A percentile compares a stretch with the other conserved stretches of the same genome.
Evolutionary conservation across 2,888 invertebrate genomes (phyloP).

Genomic region (Ferrisia virgata): DNA sequence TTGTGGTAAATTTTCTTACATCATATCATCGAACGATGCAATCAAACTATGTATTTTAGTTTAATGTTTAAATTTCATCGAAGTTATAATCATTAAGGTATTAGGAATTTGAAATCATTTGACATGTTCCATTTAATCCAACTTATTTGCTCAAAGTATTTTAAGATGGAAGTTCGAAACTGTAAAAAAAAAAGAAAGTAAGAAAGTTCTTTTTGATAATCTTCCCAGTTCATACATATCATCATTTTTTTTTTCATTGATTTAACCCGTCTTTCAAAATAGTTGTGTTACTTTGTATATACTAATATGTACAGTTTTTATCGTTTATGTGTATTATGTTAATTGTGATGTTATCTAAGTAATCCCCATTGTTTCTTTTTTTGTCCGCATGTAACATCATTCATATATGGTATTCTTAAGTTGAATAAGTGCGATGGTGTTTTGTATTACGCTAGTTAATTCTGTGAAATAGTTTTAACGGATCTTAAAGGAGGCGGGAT

Average conservation of each 20-base stretch:
- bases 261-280: neutral
- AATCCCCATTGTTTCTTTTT: neutral
- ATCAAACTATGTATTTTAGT: neutral
- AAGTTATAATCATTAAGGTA: neutral
- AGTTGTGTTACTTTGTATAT: neutral
- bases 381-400: constrained; percentile 6
- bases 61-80: neutral
- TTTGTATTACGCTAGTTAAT: neutral
- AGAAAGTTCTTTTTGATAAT: neutral
- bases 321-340: neutral
- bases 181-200: neutral
- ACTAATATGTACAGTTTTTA: neutral
- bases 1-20: neutral
- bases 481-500: neutral
- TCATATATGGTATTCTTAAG: neutral
- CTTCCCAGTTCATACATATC: neutral
- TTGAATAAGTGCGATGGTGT: neutral
- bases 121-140: neutral
- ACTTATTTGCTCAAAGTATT: constrained; percentile 1
- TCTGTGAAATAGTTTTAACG: neutral
- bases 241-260: neutral
- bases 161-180: neutral
- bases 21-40: neutral
- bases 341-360: neutral
- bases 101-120: neutral